Percentiles rank a stretch among this genome's conserved stretches.
These are phyloP conservation scores for Monoplex corrugatus DNA, from an alignment of 2,888 invertebrate genomes.

Conservation along the genomic window DNA sequence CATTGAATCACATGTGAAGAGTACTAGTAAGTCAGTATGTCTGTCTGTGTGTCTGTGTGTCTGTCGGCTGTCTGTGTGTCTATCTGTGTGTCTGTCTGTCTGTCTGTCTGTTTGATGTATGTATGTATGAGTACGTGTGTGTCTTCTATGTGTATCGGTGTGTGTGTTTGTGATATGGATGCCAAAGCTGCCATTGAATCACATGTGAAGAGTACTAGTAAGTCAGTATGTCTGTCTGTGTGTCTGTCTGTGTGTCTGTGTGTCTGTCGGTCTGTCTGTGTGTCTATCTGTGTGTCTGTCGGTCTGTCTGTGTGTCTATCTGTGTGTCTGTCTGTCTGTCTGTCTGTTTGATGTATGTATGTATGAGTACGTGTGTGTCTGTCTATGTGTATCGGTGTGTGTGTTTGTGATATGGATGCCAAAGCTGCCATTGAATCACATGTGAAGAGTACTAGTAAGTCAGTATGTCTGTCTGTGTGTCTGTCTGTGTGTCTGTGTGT, in stretches of 20 bases:
- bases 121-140: slow-evolving; percentile 4
- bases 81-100: not conserved
- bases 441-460: not conserved
- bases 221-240: not conserved
- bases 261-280: too few species aligned
- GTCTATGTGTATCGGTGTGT: not conserved
- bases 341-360: not conserved
- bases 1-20: slow-evolving; percentile 75
- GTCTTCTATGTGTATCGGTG: not conserved
- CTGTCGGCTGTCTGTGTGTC: not conserved
- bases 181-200: too few species aligned
- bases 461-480: not conserved
- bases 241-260: slow-evolving; percentile 6
- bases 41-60: not conserved
- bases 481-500: not conserved
- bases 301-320: not conserved
- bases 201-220: not conserved
- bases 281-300: too few species aligned
- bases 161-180: not conserved
- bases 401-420: not conserved
- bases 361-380: not conserved
- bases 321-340: not conserved
- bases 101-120: slow-evolving; percentile 6
- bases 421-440: not conserved
- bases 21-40: slow-evolving; percentile 62